These are phyloP conservation scores for Rostratula benghalensis DNA, from an alignment of 2,113 vertebrate genomes.

Conservation along the genomic window DNA sequence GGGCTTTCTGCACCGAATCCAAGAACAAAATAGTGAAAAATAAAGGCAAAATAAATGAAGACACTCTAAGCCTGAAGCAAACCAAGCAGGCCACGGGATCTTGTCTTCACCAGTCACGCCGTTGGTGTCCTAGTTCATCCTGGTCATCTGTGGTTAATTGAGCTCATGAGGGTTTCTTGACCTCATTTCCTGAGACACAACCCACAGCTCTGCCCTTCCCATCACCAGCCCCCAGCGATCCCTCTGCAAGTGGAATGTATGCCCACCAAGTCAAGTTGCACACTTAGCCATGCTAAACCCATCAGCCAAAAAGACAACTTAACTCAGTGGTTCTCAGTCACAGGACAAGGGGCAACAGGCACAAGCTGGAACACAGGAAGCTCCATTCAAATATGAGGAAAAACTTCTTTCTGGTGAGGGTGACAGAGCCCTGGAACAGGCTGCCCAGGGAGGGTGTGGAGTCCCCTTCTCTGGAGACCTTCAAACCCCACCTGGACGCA, in stretches of 20 bases:
- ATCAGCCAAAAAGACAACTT: not conserved
- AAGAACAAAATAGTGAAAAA: not conserved
- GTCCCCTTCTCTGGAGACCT: no score
- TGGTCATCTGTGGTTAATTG: slow-evolving; percentile 6
- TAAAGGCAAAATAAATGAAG: not conserved
- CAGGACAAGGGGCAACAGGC: no score
- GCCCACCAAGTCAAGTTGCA: accelerated
- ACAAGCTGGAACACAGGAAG: no score
- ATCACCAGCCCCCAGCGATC: not conserved
- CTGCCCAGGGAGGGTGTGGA: no score
- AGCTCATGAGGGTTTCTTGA: slow-evolving; percentile 21
- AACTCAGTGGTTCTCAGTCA: no score
- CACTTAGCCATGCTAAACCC: not conserved
- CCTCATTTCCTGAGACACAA: not conserved
- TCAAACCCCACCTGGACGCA: no score
- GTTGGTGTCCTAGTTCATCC: not conserved
- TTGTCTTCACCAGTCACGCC: not conserved
- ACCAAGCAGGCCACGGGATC: not conserved
- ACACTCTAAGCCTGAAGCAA: not conserved
- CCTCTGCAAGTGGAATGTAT: not conserved
- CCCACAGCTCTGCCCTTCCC: not conserved
- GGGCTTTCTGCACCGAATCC: not conserved
- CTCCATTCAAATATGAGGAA: no score
- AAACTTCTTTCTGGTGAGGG: no score
- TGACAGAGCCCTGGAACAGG: no score